phyloP scores from a whole-genome alignment of 2,113 vertebrate species.

The Malaclemys terrapin region DNA sequence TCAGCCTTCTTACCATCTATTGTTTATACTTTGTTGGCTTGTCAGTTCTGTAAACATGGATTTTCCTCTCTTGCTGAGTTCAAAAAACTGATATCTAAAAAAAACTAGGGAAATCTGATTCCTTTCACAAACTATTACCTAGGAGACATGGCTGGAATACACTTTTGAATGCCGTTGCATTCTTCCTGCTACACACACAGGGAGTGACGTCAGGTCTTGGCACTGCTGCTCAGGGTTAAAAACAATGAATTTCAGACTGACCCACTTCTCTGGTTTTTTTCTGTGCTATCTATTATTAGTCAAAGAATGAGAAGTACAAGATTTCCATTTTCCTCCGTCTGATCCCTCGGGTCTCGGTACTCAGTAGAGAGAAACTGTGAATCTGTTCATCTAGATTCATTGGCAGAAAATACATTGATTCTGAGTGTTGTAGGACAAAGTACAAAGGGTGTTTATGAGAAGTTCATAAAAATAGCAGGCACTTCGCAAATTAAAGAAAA shows the following conservation, averaged over 20 bases:
- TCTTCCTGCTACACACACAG: not conserved
- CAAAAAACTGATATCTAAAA: slow-evolving; percentile 40
- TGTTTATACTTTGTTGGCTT: slow-evolving; percentile 70
- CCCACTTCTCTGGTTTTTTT: not conserved
- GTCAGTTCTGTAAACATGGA: slow-evolving; percentile 71
- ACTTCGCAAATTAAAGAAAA: not conserved
- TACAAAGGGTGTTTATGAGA: not conserved
- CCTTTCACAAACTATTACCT: not conserved
- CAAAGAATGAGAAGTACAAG: not conserved
- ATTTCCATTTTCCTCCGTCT: not conserved
- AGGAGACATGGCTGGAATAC: not conserved
- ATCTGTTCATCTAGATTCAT: not conserved
- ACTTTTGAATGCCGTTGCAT: not conserved
- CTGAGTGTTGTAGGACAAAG: rapidly evolving
- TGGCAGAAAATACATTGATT: not conserved
- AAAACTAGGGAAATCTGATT: not conserved
- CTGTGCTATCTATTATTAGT: slow-evolving; percentile 14
- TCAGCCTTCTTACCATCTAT: slow-evolving; percentile 64
- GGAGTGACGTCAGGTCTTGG: not conserved
- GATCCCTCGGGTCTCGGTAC: not conserved
- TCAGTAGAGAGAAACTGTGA: not conserved
- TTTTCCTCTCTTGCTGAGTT: slow-evolving; percentile 57
- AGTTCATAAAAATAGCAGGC: not conserved
- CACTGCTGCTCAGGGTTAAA: slow-evolving; percentile 1
- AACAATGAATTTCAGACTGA: not conserved